Evolutionary conservation across 2,888 invertebrate species (phyloP), one percentile per base, ranked within the genome.

Genomic region (Alviniconcha strummeri): DNA sequence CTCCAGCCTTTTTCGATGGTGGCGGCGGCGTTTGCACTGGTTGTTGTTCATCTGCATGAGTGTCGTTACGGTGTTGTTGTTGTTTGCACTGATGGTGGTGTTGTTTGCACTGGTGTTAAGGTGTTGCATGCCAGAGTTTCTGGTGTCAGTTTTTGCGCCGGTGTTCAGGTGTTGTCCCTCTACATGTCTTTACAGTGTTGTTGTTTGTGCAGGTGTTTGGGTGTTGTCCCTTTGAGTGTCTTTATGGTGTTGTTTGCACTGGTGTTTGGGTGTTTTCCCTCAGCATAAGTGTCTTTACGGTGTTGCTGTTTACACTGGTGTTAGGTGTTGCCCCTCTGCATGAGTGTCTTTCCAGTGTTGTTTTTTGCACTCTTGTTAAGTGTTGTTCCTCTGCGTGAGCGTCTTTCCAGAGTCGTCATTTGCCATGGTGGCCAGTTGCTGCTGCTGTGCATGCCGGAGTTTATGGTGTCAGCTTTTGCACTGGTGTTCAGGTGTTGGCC

Each of bases 251-350:
- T 81, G 72, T 72, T n/a, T 72, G 56, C 36, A 3, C 36, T 55
- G 74, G 72, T 36, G 9, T n/a, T 69, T 81, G 56, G 64, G 9
- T 74, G 55, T 64, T 75, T 56, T 81, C 72, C n/a, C 19, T 57
- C 8, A 72, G 36, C 15, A 81, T 72, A 55, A 9, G 9, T 69
- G 15, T n/a, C n/a, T 13, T 78, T 15, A 56, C 17, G 52, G 19
- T 72, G 17, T 72, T 36, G 56, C 54, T 9, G 36, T 80, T n/a
- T 77, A n/a, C 15, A n/a, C 52, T 52, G 75, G 7, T 75, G 36
- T 19, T 15, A 5, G 11, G 17, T 36, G 19, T 15, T 15, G 15
- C 52, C 15, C 15, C 4, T 77, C 77, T 56, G 76, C 76, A 71
- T 71, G 71, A 13, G 13, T 60, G 60, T 60, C 13, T 8, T 60